Percentiles rank a stretch among this genome's conserved stretches.
Evolutionary conservation across 2,797 vertebrate species (phyloP).

Genomic region (Numenius phaeopus): DNA sequence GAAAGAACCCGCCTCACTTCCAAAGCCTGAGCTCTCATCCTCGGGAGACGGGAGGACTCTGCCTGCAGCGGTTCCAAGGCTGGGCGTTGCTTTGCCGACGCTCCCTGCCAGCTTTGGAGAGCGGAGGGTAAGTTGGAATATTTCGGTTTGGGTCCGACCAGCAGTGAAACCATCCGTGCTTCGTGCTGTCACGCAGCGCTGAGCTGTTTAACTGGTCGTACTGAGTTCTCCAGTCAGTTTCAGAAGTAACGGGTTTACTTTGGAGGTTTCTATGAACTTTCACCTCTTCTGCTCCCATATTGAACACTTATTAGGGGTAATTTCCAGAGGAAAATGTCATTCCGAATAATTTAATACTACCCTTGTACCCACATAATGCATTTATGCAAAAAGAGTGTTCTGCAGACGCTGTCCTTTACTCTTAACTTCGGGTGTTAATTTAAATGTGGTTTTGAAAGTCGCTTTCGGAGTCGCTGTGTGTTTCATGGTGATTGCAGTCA

Average conservation of each 20-base stretch:
- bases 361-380: not conserved
- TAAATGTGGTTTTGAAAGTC: constrained; percentile 17
- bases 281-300: not conserved
- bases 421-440: not conserved
- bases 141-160: not conserved
- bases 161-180: not conserved
- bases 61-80: not conserved
- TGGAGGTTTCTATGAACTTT: not conserved
- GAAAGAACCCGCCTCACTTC: not conserved
- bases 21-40: not conserved
- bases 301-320: not conserved
- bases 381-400: not conserved
- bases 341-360: not conserved
- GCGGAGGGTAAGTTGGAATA: not conserved
- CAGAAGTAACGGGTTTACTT: not conserved
- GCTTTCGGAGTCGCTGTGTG: not conserved
- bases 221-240: not conserved
- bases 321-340: constrained; percentile 16
- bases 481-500: not conserved
- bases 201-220: not conserved
- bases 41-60: not conserved
- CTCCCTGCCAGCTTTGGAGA: not conserved
- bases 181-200: not conserved
- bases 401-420: not conserved
- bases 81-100: not conserved